Percentiles rank a stretch among this genome's conserved stretches.
These are phyloP conservation scores for Strigops habroptila DNA, from an alignment of 2,113 vertebrate genomes.

Conservation along the genomic window DNA sequence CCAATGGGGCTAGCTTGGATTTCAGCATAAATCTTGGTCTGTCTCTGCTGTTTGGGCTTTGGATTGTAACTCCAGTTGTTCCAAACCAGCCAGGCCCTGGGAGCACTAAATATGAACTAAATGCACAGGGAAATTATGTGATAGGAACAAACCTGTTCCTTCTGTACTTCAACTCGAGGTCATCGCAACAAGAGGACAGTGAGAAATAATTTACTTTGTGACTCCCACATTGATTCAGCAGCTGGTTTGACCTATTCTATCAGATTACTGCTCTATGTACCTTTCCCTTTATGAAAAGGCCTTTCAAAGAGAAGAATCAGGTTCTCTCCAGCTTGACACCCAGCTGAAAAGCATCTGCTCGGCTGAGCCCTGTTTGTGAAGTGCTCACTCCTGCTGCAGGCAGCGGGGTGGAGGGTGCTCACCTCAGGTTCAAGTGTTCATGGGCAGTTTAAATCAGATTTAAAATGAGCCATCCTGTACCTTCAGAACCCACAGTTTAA, in stretches of 20 bases:
- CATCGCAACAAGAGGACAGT: neutral
- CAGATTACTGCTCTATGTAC: neutral
- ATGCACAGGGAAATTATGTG: accelerated
- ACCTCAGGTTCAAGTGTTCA: neutral
- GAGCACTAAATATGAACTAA: neutral
- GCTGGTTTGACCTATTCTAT: neutral
- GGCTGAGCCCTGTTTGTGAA: neutral
- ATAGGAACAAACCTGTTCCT: neutral
- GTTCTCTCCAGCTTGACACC: neutral
- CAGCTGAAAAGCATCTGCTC: neutral
- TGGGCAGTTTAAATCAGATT: neutral
- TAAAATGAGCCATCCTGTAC: neutral
- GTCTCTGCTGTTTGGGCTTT: neutral
- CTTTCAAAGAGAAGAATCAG: neutral
- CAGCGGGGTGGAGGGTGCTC: neutral
- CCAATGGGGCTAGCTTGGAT: neutral
- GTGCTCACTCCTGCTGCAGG: neutral
- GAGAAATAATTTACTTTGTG: neutral
- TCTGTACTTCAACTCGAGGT: neutral
- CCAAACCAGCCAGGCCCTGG: neutral
- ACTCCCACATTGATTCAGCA: neutral
- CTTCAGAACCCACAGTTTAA: neutral
- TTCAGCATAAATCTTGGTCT: neutral
- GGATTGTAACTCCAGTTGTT: neutral
- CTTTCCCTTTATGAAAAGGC: neutral